Evolutionary conservation across 2,888 invertebrate species (phyloP), one percentile per base, ranked within the genome.

Genomic region (Synergus japonicus): DNA sequence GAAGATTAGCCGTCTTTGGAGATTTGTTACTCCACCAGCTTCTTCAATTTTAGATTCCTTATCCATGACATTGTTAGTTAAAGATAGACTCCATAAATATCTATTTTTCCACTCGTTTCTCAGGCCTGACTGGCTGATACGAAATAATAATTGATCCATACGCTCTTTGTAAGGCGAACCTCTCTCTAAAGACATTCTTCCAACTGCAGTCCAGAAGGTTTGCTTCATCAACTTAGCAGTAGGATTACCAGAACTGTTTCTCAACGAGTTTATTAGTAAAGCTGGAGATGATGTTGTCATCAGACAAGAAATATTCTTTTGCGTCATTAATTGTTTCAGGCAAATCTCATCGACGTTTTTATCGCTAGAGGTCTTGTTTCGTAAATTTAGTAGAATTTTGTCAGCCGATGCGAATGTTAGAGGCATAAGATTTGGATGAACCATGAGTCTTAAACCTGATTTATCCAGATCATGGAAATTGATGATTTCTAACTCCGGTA

Each of bases 151-250:
- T 54, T 54, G 0, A 54, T 54, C 54, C 7, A 54, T n/a, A 54
- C 54, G 54, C 54, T 54, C n/a, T n/a, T 54, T 54, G 8, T 54
- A 54, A n/a, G 54, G 54, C 7, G n/a, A 54, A n/a, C 54, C 54
- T n/a, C n/a, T 54, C 54, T 54, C 54, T 54, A 54, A 54, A n/a
- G 54, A n/a, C n/a, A 54, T n/a, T 54, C n/a, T 54, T 54, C 15
- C 54, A n/a, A n/a, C 8, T 8, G 15, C 8, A n/a, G 54, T 54
- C 54, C 54, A 54, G n/a, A 54, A 54, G 54, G 54, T n/a, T 54
- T 54, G 5, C n/a, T 54, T 54, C 54, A 54, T 54, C n/a, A 54
- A 15, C 54, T n/a, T 54, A n/a, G n/a, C 15, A n/a, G 12, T 12
- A 7, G n/a, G 54, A n/a, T 2, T n/a, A 54, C 54, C n/a, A 54